Base-by-base conservation (phyloP, 1,140 invertebrate species). In the Sycophaga agraensis region DNA sequence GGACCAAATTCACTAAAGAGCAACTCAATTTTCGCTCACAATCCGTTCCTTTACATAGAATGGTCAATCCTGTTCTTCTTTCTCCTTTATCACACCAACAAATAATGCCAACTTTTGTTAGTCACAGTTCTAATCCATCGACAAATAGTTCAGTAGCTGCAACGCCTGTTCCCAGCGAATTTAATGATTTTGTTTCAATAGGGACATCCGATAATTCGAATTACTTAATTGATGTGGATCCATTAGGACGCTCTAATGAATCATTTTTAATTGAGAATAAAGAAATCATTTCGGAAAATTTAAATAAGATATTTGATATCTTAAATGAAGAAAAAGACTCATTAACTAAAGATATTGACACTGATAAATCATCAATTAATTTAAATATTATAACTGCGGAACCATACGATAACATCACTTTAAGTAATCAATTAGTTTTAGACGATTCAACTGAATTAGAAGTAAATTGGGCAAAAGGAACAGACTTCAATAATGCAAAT, bases 1-100 rank as follows among this genome's bases (percentile, higher is more conserved):
- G 70, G 7, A 73, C 75, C 50, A 67, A 70, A 1, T 31, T 28
- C 6, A 59, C 56, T 1, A 76, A 63, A 7, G 78, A 80, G 39
- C 75, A 75, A 42, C 51, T 75, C 7, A 71, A 81, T 2, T 86
- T 85, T 64, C 82, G 90, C 42, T 90, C 89, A 4, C 89, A 90
- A 68, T 91, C 89, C 0, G 90, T 91, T 21, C 90, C 90, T 0
- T 72, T 90, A n/a, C 85, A 88, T 67, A 83, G 85, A 51, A 87
- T 87, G 85, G 76, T 81, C 11, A 77, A 75, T 68, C 73, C 74
- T 0, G 68, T 72, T 14, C 59, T 80, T 4, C 70, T 78, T 57
- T 82, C 79, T 4, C 75, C 75, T 4, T 68, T 71, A 16, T 72
- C 69, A 2, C 48, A 66, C 14, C 69, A 72, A 22, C 66, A 75